Evolutionary conservation across 2,888 invertebrate genomes (phyloP).

Genomic region (Eupelmus urozonus): DNA sequence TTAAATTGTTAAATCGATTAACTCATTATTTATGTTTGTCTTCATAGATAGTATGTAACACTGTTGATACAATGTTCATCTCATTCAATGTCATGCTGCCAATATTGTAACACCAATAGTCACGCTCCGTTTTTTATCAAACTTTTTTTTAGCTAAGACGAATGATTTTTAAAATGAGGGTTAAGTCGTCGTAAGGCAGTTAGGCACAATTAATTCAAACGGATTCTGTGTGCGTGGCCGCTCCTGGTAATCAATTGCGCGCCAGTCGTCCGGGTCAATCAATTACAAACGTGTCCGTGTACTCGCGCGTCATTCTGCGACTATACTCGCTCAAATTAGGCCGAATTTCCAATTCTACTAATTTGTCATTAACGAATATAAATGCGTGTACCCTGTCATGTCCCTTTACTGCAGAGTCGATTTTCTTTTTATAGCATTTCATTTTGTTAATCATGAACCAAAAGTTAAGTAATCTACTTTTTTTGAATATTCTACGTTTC

Average conservation of each 20-base stretch:
- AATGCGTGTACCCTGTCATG: neutral
- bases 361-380: conserved; percentile 54
- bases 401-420: too few species aligned
- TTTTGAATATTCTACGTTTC: too few species aligned
- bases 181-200: conserved; percentile 23
- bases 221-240: conserved; percentile 30
- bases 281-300: conserved; percentile 50
- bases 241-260: conserved; percentile 51
- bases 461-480: too few species aligned
- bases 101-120: neutral
- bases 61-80: conserved; percentile 33
- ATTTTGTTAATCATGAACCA: too few species aligned
- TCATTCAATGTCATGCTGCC: neutral
- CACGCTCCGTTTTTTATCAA: conserved; percentile 1
- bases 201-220: conserved; percentile 55
- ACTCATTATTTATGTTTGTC: too few species aligned
- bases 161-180: conserved; percentile 47
- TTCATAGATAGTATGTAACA: conserved; percentile 30
- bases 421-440: neutral
- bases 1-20: conserved; percentile 25
- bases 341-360: conserved; percentile 53
- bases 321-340: conserved; percentile 35
- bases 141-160: conserved; percentile 38
- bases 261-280: conserved; percentile 13
- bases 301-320: conserved; percentile 22